Evolutionary conservation across 2,888 invertebrate genomes (phyloP).

Genomic region (Apotomis capreana): DNA sequence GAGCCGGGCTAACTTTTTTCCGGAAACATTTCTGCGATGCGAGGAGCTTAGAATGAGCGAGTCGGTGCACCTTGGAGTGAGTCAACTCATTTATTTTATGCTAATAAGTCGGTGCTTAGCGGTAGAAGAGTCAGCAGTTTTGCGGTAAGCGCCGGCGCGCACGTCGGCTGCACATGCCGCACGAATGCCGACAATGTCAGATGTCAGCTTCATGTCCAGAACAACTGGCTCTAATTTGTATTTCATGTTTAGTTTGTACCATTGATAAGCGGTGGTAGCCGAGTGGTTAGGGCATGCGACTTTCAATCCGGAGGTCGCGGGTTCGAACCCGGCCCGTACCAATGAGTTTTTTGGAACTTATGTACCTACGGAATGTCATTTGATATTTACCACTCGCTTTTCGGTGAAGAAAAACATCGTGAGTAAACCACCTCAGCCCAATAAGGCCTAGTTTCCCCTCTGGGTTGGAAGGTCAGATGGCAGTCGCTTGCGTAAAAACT

Average conservation of each 20-base stretch:
- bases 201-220: neutral
- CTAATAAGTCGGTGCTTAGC: slow-evolving; percentile 71
- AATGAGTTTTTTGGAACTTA: too few species aligned
- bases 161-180: neutral
- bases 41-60: slow-evolving; percentile 51
- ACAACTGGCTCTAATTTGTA: neutral
- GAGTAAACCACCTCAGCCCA: too few species aligned
- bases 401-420: too few species aligned
- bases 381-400: too few species aligned
- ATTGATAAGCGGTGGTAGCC: too few species aligned
- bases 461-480: too few species aligned
- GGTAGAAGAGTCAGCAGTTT: slow-evolving; percentile 70
- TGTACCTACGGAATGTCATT: too few species aligned
- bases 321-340: too few species aligned
- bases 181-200: neutral
- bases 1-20: slow-evolving; percentile 46
- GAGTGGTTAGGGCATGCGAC: too few species aligned
- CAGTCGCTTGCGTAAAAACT: too few species aligned
- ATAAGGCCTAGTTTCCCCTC: too few species aligned
- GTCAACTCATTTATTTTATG: slow-evolving; percentile 71
- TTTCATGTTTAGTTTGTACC: neutral
- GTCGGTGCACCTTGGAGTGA: slow-evolving; percentile 61
- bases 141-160: slow-evolving; percentile 60
- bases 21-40: slow-evolving; percentile 47
- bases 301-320: too few species aligned